Evolutionary conservation across 2,888 invertebrate species (phyloP).

Genomic region (Mantis religiosa): DNA sequence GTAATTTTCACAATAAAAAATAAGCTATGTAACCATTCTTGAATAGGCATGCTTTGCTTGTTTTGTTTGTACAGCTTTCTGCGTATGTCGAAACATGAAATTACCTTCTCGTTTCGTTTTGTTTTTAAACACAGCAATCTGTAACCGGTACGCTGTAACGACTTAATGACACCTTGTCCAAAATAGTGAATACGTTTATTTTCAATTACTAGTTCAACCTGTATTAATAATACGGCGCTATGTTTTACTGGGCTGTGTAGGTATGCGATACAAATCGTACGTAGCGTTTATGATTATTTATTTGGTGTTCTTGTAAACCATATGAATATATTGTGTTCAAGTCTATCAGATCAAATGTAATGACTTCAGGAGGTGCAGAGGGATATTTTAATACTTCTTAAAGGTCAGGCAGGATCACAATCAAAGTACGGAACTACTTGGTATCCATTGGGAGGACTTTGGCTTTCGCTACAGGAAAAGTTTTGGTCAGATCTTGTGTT

Average conservation of each 20-base stretch:
- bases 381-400: neutral
- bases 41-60: neutral
- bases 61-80: neutral
- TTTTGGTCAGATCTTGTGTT: too few species aligned
- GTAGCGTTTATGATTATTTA: neutral
- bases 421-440: neutral
- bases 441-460: too few species aligned
- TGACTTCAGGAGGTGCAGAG: neutral
- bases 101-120: neutral
- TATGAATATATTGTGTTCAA: neutral
- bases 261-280: neutral
- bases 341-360: neutral
- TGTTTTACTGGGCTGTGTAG: neutral
- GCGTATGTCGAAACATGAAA: too few species aligned
- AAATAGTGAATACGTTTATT: neutral
- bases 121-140: neutral
- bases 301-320: too few species aligned
- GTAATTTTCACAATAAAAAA: too few species aligned
- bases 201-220: neutral
- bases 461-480: too few species aligned
- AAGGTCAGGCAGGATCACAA: neutral
- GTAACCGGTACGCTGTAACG: neutral
- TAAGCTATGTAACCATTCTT: neutral
- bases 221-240: neutral
- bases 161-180: neutral